These are phyloP conservation scores for Drosophila navojoa DNA, from an alignment of 1,140 invertebrate species.

Conservation along the genomic window DNA sequence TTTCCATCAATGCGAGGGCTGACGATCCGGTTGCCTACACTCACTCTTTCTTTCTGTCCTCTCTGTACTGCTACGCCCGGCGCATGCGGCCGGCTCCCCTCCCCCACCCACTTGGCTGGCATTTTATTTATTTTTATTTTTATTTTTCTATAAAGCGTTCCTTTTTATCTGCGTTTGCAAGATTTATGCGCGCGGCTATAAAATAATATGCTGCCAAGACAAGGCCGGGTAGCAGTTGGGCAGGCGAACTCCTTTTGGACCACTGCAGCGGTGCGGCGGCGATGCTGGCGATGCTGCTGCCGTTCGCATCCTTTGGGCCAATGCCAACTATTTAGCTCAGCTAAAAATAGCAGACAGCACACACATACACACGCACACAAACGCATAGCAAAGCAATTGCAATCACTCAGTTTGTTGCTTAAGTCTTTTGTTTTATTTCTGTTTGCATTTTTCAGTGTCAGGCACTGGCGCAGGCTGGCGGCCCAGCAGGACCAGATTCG, in stretches of 20 bases:
- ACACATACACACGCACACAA: constrained; percentile 24
- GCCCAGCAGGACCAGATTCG: constrained; percentile 26
- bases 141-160: constrained; percentile 78
- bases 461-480: constrained; percentile 28
- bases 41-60: constrained; percentile 18
- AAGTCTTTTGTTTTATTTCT: constrained; percentile 83
- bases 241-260: constrained; percentile 46
- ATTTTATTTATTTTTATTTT: constrained; percentile 82
- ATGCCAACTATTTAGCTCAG: constrained; percentile 75
- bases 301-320: constrained; percentile 73
- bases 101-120: constrained; percentile 17
- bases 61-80: not conserved
- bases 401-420: constrained; percentile 82
- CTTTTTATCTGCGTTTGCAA: constrained; percentile 83
- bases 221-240: constrained; percentile 46
- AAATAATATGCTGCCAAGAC: constrained; percentile 81
- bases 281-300: constrained; percentile 5
- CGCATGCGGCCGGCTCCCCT: not conserved
- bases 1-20: constrained; percentile 79
- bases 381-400: constrained; percentile 71
- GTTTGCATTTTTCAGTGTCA: constrained; percentile 82
- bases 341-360: constrained; percentile 66
- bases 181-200: constrained; percentile 81
- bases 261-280: constrained; percentile 4
- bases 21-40: constrained; percentile 67